Base-by-base conservation (phyloP, 92 coral and sea anemone species). In the Epizoanthus rinbou region DNA sequence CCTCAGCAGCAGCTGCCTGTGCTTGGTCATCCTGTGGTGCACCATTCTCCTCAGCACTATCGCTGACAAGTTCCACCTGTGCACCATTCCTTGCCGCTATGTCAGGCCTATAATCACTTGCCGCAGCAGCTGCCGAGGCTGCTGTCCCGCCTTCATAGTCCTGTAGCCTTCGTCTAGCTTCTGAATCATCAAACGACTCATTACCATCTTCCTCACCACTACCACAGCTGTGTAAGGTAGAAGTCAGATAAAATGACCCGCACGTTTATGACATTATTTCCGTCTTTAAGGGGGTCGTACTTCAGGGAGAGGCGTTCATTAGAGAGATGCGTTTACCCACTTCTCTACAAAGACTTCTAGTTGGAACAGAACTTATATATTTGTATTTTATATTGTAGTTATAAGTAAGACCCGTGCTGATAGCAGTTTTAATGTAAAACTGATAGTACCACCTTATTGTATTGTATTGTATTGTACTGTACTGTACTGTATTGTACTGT, bases 151-250 rank as follows among this genome's bases (percentile, higher is more conserved):
- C 96, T 56, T 93, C 96, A 80, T 93, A 93, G 63, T 93, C 97
- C 74, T 88, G 89, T 60, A 93, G 72, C 54, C 82, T 93, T 68
- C 94, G 86, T 69, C 91, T 86, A 37, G 94, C 90, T 23, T 93
- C 91, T 13, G 88, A 76, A 88, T 93, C 97, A 67, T 93, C 97
- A 88, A 88, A 93, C 2, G 97, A 93, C 57, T 93, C 97, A 33
- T 93, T 95, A 13, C 97, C 99, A 85, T 96, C 99, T 79, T 95
- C 98, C 85, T 94, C 98, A 17, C 94, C 99, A 68, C 98, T 96
- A 6, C 99, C 94, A 72, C 91, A 87, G 90, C 98, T 95, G 63
- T 11, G 47, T 23, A 50, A 50, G 43, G 43, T 64, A 64, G 11
- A 13, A 22, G 70, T 9, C 22, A 16, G 70, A 64, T 64, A 23